A percentile compares a stretch with the other conserved stretches of the same genome.
Conservation (phyloP, 1,140 invertebrate species). For the Drosophila yakuba region DNA sequence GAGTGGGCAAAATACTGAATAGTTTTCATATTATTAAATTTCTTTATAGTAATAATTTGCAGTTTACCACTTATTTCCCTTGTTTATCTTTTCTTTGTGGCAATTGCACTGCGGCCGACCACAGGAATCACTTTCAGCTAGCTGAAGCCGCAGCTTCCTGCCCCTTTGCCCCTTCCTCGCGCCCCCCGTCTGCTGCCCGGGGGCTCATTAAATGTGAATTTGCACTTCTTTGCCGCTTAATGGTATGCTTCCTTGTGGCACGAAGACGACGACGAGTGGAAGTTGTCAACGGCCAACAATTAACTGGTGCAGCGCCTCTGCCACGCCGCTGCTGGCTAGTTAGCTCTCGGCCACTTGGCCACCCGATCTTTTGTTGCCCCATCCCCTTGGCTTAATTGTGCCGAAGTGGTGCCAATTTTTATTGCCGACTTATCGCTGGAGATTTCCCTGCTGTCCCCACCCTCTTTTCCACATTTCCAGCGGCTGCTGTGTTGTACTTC, state of each 20-base stretch:
- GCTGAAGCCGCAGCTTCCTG: conserved; percentile 47
- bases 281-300: conserved; percentile 80
- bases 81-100: conserved; percentile 32
- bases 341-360: conserved; percentile 38
- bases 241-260: conserved; percentile 42
- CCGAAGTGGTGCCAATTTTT: conserved; percentile 81
- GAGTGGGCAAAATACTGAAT: neutral
- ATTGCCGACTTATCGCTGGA: conserved; percentile 80
- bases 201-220: conserved; percentile 77
- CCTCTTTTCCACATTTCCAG: conserved; percentile 1
- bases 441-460: conserved; percentile 32
- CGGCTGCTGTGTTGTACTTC: conserved; percentile 57
- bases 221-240: conserved; percentile 68
- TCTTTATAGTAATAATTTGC: conserved; percentile 25
- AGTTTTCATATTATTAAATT: conserved; percentile 27
- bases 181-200: neutral
- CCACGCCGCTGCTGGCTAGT: conserved; percentile 24
- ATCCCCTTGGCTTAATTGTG: conserved; percentile 60
- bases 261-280: conserved; percentile 51
- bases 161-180: neutral
- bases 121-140: conserved; percentile 42
- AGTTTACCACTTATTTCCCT: conserved; percentile 34
- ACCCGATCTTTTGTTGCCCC: conserved; percentile 64
- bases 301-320: conserved; percentile 66
- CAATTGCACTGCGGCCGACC: conserved; percentile 40